Evolutionary conservation across 1,140 invertebrate species (phyloP).

Genomic region (Caenorhabditis brenneri): DNA sequence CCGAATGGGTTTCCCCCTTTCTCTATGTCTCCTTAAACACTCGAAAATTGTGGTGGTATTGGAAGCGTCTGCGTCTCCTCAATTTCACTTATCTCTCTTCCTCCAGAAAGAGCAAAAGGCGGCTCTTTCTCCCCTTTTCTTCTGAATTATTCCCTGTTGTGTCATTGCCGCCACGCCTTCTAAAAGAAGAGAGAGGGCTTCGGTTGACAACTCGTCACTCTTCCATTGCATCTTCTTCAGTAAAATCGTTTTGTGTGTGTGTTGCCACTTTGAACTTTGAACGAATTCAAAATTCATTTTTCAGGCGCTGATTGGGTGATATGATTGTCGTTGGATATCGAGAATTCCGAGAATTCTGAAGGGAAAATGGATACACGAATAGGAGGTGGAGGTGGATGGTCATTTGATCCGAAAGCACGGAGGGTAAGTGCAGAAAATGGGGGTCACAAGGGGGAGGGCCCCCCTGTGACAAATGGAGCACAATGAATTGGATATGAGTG

Average conservation of each 20-base stretch:
- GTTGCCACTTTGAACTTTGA: neutral
- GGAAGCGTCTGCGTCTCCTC: neutral
- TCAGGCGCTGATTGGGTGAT: too few species aligned
- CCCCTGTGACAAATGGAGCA: neutral
- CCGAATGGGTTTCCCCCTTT: too few species aligned
- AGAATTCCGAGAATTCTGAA: too few species aligned
- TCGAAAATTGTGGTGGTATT: neutral
- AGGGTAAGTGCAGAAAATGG: neutral
- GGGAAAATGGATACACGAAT: neutral
- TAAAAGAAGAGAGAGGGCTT: neutral
- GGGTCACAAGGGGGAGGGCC: too few species aligned
- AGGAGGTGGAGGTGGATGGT: constrained; percentile 13
- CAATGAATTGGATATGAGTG: constrained; percentile 6
- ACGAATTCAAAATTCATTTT: neutral
- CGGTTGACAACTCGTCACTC: constrained; percentile 25
- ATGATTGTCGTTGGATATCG: too few species aligned
- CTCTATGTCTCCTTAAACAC: neutral
- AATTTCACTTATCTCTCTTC: neutral
- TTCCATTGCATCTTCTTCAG: neutral
- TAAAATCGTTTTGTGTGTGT: neutral
- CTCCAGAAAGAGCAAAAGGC: neutral
- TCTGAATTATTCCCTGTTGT: constrained; percentile 33
- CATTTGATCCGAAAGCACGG: constrained; percentile 16
- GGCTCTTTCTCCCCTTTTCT: neutral
- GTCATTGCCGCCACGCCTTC: constrained; percentile 24